Percentiles rank a stretch among this genome's conserved stretches.
Evolutionary conservation across 2,113 vertebrate species (phyloP).

Genomic region (Aptenodytes forsteri): DNA sequence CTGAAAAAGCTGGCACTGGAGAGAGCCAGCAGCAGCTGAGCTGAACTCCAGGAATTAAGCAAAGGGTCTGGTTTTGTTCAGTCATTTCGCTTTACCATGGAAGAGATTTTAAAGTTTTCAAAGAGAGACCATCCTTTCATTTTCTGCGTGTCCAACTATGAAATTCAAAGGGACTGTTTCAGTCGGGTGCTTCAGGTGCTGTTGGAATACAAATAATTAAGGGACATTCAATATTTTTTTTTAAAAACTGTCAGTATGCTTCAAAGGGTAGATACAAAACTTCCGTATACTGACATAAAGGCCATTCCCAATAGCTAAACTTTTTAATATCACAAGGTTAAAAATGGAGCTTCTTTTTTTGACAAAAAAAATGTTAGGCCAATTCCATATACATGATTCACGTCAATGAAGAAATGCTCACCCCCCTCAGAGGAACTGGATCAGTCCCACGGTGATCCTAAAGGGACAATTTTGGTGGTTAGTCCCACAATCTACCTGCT

Average conservation of each 20-base stretch:
- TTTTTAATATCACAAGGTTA: not conserved
- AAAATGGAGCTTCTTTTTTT: not conserved
- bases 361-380: too few relatives aligned
- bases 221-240: not conserved
- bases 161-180: not conserved
- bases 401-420: not conserved
- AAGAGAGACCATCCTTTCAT: not conserved
- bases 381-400: not conserved
- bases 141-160: not conserved
- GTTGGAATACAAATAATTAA: not conserved
- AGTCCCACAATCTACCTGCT: not conserved
- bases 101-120: not conserved
- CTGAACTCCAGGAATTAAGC: not conserved
- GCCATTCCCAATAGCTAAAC: not conserved
- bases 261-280: not conserved
- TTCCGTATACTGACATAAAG: not conserved
- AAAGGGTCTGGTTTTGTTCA: not conserved
- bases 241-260: not conserved
- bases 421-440: too few relatives aligned
- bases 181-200: not conserved
- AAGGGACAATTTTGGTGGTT: not conserved
- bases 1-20: not conserved
- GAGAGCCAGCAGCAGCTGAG: not conserved
- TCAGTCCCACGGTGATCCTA: not conserved
- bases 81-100: not conserved